Percentiles rank a stretch among this genome's conserved stretches.
These are phyloP conservation scores for Mayetiola destructor DNA, from an alignment of 2,888 invertebrate species.

Conservation along the genomic window DNA sequence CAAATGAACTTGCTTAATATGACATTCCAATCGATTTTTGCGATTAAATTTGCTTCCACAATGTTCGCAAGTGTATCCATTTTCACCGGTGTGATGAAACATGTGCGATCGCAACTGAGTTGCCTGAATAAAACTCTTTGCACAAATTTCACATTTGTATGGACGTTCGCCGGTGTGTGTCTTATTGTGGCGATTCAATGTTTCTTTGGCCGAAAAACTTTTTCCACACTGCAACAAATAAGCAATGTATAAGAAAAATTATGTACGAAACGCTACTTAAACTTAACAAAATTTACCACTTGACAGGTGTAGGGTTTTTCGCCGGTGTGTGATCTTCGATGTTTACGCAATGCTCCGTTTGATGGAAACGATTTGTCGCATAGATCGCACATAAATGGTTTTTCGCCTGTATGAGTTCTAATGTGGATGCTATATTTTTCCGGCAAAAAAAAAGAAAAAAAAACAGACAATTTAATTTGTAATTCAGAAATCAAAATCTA, in stretches of 20 bases:
- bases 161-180: slow-evolving; percentile 41
- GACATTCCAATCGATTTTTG: slow-evolving; percentile 31
- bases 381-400: slow-evolving; percentile 55
- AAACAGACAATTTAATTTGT: slow-evolving; percentile 20
- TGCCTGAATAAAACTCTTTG: slow-evolving; percentile 70
- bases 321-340: slow-evolving; percentile 46
- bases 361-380: slow-evolving; percentile 61
- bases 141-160: slow-evolving; percentile 40
- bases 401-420: slow-evolving; percentile 50
- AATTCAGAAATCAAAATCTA: not conserved
- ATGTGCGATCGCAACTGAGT: slow-evolving; percentile 65
- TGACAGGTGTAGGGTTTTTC: slow-evolving; percentile 52
- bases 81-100: slow-evolving; percentile 57
- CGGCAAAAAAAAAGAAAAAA: slow-evolving; percentile 14
- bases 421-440: slow-evolving; percentile 46
- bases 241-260: not conserved
- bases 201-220: slow-evolving; percentile 69
- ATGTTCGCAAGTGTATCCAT: slow-evolving; percentile 48
- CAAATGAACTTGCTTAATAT: slow-evolving; percentile 14
- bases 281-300: slow-evolving; percentile 36
- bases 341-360: slow-evolving; percentile 61
- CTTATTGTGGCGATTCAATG: slow-evolving; percentile 58
- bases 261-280: not conserved
- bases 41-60: slow-evolving; percentile 42
- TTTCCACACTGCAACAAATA: slow-evolving; percentile 47